Conservation (phyloP, 2,113 vertebrate genomes). For the Tupaia chinensis region DNA sequence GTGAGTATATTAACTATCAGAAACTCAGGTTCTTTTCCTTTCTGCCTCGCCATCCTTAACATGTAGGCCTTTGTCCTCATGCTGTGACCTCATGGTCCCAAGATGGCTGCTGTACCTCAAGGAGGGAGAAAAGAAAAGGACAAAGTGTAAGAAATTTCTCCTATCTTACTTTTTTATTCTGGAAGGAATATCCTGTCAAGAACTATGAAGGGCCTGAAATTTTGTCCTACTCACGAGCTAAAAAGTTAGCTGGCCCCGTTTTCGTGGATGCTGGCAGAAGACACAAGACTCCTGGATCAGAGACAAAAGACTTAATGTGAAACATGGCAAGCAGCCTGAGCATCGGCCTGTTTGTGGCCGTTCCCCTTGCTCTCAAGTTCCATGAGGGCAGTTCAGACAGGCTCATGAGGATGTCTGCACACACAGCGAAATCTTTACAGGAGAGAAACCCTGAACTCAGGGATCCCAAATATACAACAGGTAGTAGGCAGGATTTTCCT, state of each 20-base stretch:
- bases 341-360: not conserved
- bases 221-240: not conserved
- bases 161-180: not conserved
- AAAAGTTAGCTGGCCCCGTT: not conserved
- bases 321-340: not conserved
- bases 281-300: not conserved
- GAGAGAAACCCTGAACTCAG: not conserved
- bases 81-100: not conserved
- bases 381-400: not conserved
- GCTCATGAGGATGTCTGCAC: not conserved
- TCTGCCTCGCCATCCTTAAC: not conserved
- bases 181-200: constrained; percentile 3
- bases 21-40: not conserved
- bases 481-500: not conserved
- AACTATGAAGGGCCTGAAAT: not conserved
- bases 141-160: not conserved
- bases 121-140: constrained; percentile 18
- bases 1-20: not conserved
- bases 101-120: not conserved
- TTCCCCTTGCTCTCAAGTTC: not conserved
- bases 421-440: not conserved
- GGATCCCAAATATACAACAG: not conserved
- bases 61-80: not conserved
- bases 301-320: not conserved
- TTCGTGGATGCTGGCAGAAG: not conserved